Evolutionary conservation across 2,113 vertebrate genomes (phyloP), one percentile per base, ranked within the genome.

Genomic region (Nothobranchius kuhntae): DNA sequence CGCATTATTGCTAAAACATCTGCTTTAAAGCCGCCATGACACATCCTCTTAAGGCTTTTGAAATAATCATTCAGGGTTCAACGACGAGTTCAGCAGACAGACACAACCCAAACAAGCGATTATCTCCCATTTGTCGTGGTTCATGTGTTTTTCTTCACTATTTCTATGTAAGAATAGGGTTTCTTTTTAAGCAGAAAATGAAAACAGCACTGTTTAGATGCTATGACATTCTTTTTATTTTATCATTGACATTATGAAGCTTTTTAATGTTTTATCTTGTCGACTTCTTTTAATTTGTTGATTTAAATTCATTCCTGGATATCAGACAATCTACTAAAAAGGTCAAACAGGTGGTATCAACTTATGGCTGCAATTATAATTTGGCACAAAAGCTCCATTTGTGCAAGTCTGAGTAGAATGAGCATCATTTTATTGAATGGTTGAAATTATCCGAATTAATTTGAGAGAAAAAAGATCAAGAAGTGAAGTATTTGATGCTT

Each of bases 11-110:
- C 44, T 3, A 2, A 30, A 55, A 66, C 78, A 73, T 81, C 75
- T 75, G 77, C 70, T 66, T 53, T 15, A 62, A 48, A 48, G 63
- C 65, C 47, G 66, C 68, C 12, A 48, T 57, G 30, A 80, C 66
- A 45, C 69, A 46, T 53, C 61, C 53, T 69, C 61, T 72, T 60
- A 13, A 30, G 65, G 83, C 71, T 35, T 61, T 26, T 60, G 57
- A 71, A 69, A 68, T 52, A 36, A 81, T 4, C 77, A 11, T 76
- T 79, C 70, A 70, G 4, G 72, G 44, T 55, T 71, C 73, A 63
- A 30, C 7, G 24, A 13, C 35, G 50, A 58, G 71, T 65, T 86
- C 71, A 73, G 69, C 4, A 48, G 50, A 56, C 36, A 21, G 53
- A 30, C 52, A 48, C 10, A 14, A 68, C 17, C 13, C 9, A 64